Evolutionary conservation across 2,888 invertebrate species (phyloP).

Genomic region (Ophion costatus): DNA sequence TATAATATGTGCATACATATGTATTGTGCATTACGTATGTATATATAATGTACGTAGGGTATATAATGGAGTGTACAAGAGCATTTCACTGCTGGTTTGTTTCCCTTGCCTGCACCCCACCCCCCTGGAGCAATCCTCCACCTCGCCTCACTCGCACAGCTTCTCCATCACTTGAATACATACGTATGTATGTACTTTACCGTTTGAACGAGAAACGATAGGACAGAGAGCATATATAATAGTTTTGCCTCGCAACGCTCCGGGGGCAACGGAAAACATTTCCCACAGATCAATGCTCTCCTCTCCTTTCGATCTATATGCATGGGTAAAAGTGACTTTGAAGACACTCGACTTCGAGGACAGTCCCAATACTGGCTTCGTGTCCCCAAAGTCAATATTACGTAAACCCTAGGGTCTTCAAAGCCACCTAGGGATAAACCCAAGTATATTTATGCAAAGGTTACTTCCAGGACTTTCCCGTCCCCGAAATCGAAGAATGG

Average conservation of each 20-base stretch:
- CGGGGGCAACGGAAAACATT: constrained; percentile 64
- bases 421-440: background rate
- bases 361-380: background rate
- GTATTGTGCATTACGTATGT: constrained; percentile 52
- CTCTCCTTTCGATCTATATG: constrained; percentile 30
- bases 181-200: constrained; percentile 58
- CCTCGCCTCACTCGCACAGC: constrained; percentile 23
- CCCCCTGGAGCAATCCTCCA: constrained; percentile 5
- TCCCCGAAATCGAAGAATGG: too few species aligned
- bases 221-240: constrained; percentile 49
- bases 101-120: background rate
- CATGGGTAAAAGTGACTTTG: background rate
- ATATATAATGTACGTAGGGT: constrained; percentile 29
- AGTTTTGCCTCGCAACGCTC: constrained; percentile 55
- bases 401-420: background rate
- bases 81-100: constrained; percentile 54
- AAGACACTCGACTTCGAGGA: background rate
- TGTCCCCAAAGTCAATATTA: too few species aligned
- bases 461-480: background rate
- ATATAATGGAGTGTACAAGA: constrained; percentile 53
- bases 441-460: background rate
- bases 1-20: constrained; percentile 50
- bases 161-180: constrained; percentile 45
- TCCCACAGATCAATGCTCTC: constrained; percentile 65
- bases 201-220: constrained; percentile 61